Evolutionary conservation across 2,113 vertebrate species (phyloP), one percentile per base, ranked within the genome.

Genomic region (Penelope pileata): DNA sequence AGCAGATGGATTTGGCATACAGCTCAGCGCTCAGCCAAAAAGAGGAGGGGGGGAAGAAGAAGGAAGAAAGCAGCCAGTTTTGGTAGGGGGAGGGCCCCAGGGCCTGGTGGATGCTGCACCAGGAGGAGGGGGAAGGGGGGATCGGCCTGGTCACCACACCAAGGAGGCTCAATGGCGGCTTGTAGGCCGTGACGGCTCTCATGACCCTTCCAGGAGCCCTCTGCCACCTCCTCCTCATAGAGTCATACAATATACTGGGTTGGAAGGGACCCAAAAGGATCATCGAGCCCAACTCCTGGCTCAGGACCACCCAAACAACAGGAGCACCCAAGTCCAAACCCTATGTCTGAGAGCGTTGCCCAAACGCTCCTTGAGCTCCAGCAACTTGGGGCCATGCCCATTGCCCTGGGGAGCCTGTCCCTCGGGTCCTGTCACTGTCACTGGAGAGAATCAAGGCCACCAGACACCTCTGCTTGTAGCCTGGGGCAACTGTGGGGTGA

Each of bases 1-100:
- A 96, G 96, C 96, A 97, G 95, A 97, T 97, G 96, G 96, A 97
- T 96, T 97, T 97, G 96, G 96, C 95, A 94, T 94, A 95, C 95
- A 97, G 96, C 96, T 96, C 93, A 94, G 91, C 94, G 36, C 93
- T 93, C 95, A 93, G 95, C 94, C 93, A 95, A 96, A 94, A 93
- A 83, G 78, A 30, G 54, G 47, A 29, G 21, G 12, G 8, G 24
- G 12, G 10, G 40, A 36, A 27, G 56, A 53, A 88, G 78, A 53
- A 70, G 73, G 96, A 66, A 88, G 87, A 95, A 90, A 76, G 85
- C 90, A 93, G 93, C 93, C 96, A 93, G 3, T 91, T 93, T 94
- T 63, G 95, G 88, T 26, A 86, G 94, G 94, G 95, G 96, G 93
- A 93, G 93, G 96, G 95, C 91, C 95, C 62, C 8, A 45, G 2